Evolutionary conservation across 2,113 vertebrate species (phyloP).

Genomic region (Aptenodytes patagonicus): DNA sequence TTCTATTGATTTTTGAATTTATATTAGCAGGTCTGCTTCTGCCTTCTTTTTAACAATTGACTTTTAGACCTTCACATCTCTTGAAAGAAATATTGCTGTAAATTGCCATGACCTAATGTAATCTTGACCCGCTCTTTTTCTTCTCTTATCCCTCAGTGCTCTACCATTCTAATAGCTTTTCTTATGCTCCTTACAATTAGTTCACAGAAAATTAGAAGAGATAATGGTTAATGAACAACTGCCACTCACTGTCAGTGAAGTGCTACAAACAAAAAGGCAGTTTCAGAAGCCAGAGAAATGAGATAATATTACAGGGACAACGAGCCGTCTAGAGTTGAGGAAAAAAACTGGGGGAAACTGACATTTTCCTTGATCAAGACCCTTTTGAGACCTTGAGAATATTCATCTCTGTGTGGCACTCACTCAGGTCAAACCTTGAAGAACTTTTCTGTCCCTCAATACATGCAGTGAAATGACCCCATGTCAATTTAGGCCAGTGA

Average conservation of each 20-base stretch:
- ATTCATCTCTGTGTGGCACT: background rate
- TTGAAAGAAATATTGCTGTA: constrained; percentile 13
- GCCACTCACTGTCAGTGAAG: constrained; percentile 14
- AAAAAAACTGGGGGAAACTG: background rate
- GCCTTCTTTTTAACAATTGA: constrained; percentile 35
- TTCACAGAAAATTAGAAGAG: constrained; percentile 43
- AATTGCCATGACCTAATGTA: background rate
- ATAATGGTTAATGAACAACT: constrained; percentile 42
- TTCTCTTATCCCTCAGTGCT: background rate
- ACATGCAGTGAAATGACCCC: background rate
- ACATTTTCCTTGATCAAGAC: background rate
- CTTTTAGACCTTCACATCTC: background rate
- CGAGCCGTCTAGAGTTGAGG: accelerated
- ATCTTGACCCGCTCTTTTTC: background rate
- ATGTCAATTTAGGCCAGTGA: background rate
- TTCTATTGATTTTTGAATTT: constrained; percentile 59
- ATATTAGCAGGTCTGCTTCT: constrained; percentile 27
- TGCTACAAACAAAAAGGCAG: background rate
- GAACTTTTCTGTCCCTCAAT: background rate
- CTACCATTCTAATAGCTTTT: background rate
- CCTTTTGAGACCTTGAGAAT: background rate
- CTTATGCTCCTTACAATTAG: constrained; percentile 10
- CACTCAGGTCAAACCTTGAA: background rate
- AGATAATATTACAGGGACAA: background rate
- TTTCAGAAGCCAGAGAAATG: constrained; percentile 9